These are phyloP conservation scores for Parelbella ahira DNA, from an alignment of 2,888 invertebrate genomes.

Conservation along the genomic window DNA sequence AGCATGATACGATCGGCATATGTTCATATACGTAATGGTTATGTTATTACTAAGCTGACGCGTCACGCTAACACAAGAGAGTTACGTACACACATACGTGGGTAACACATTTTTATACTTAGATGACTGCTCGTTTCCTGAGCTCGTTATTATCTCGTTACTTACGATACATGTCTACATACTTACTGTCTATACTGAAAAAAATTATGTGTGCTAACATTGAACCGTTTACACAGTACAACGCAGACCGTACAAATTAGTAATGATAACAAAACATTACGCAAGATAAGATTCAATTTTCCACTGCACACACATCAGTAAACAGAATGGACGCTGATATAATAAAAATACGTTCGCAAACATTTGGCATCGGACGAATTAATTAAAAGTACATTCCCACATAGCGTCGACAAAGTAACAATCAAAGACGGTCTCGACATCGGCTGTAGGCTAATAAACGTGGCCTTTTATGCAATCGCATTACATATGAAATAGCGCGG, in stretches of 20 bases:
- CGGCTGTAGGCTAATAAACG: constrained; percentile 9
- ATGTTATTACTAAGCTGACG: not conserved
- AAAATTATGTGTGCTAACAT: too few relatives aligned
- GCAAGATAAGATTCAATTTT: too few relatives aligned
- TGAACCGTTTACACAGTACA: too few relatives aligned
- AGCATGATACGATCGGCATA: not conserved
- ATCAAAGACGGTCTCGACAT: constrained; percentile 5
- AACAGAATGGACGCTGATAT: too few relatives aligned
- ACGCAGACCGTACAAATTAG: too few relatives aligned
- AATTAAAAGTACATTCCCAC: constrained; percentile 5
- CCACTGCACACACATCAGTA: too few relatives aligned
- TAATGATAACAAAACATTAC: too few relatives aligned
- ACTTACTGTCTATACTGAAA: too few relatives aligned
- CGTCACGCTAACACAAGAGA: not conserved
- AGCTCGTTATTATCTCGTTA: too few relatives aligned
- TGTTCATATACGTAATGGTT: not conserved
- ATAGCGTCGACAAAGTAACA: constrained; percentile 11
- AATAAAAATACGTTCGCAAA: not conserved
- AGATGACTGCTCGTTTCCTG: too few relatives aligned
- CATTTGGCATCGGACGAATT: constrained; percentile 3
- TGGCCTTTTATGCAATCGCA: constrained; percentile 15
- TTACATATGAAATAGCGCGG: constrained; percentile 12
- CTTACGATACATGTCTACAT: too few relatives aligned
- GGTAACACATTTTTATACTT: too few relatives aligned
- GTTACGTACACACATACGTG: not conserved